Base-by-base conservation (phyloP, 2,888 invertebrate species). In the Linhomoeus sp. region DNA sequence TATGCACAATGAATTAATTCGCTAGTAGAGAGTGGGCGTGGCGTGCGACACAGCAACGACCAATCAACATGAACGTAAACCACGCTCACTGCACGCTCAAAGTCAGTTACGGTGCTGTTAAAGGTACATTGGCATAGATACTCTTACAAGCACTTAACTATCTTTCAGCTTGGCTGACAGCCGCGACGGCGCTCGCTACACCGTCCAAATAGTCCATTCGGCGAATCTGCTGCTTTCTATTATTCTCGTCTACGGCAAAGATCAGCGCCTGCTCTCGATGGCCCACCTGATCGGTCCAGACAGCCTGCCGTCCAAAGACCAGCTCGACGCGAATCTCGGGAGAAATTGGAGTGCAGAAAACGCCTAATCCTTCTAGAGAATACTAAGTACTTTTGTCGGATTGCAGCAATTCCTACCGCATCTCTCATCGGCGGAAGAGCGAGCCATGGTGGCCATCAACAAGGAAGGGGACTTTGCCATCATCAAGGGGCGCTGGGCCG, bases 391-490 rank as follows among this genome's bases (percentile, higher is more conserved):
- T 36, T n/a, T n/a, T 38, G 29, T 5, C 7, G 40, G n/a, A 20
- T 49, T 53, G 35, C 44, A 58, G 53, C 62, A 63, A 54, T 63
- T 63, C 53, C 58, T 67, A 22, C 67, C 67, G 1, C 60, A 70
- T 46, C 58, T 67, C 29, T 64, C 66, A 5, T 55, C 56, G 24
- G 56, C 62, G 19, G 68, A 69, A 35, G 70, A 71, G 50, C 52
- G 70, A 43, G 69, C 69, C 3, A 59, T 71, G 55, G 57, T 71
- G 19, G 64, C 71, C 20, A 62, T 70, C 51, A 70, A 71, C 50
- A 58, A 61, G 49, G 56, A 60, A n/a, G 70, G 70, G 25, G 71
- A 71, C 54, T 71, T 65, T 64, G 70, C 66, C 3, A 61, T 71
- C 41, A 55, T 68, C 26, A 61, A 67, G 40, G 70, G 67, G n/a